A percentile compares a stretch with the other conserved stretches of the same genome.
These are phyloP conservation scores for Euplagia quadripunctaria DNA, from an alignment of 2,888 invertebrate species.

Conservation along the genomic window DNA sequence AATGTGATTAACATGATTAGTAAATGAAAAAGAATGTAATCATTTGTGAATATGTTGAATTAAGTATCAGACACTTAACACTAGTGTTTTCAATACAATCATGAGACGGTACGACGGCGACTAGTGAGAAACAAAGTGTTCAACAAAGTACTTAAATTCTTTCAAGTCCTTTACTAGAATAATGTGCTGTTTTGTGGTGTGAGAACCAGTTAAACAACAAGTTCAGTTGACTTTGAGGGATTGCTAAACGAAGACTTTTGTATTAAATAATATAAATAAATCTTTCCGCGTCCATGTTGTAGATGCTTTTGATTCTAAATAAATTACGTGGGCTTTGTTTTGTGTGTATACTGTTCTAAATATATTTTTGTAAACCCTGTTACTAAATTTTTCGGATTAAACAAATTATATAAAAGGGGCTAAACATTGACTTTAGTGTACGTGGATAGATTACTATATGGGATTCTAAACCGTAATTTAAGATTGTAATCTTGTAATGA, in stretches of 20 bases:
- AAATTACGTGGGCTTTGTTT: not conserved
- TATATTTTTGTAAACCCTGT: not conserved
- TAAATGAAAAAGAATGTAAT: conserved; percentile 28
- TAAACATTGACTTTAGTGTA: too few relatives aligned
- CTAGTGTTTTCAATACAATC: conserved; percentile 1
- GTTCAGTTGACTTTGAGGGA: conserved; percentile 12
- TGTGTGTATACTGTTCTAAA: not conserved
- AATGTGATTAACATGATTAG: conserved; percentile 46
- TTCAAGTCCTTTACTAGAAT: conserved; percentile 5
- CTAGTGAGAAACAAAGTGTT: not conserved
- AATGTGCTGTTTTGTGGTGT: conserved; percentile 5
- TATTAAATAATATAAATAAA: not conserved
- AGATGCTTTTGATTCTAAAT: not conserved
- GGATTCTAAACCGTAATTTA: too few relatives aligned
- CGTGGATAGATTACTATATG: too few relatives aligned
- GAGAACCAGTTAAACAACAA: conserved; percentile 9
- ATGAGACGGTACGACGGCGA: not conserved
- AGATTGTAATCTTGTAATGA: too few relatives aligned
- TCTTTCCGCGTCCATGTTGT: not conserved
- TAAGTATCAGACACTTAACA: conserved; percentile 27
- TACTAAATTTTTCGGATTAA: too few relatives aligned
- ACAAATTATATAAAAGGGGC: too few relatives aligned
- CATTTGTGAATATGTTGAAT: conserved; percentile 36
- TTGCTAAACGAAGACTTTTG: conserved; percentile 6
- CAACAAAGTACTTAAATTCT: conserved; percentile 15